Percentiles rank a stretch among this genome's conserved stretches.
Evolutionary conservation across 1,140 invertebrate species (phyloP).

Genomic region (Drosophila trapezifrons): DNA sequence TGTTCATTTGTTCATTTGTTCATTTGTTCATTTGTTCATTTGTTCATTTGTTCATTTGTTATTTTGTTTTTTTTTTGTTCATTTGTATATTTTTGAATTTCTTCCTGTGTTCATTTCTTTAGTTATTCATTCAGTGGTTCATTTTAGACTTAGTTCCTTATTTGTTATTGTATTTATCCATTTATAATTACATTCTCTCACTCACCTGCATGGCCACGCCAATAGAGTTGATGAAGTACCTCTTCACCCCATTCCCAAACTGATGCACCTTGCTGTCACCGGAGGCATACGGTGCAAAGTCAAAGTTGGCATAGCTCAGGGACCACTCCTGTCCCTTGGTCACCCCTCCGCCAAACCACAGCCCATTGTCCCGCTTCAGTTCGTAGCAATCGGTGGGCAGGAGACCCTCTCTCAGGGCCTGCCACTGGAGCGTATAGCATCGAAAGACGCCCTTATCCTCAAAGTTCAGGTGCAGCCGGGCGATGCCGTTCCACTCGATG

Average conservation of each 20-base stretch:
- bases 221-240: conserved; percentile 93
- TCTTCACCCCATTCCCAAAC: conserved; percentile 92
- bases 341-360: conserved; percentile 94
- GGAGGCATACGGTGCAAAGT: conserved; percentile 92
- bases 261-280: conserved; percentile 90
- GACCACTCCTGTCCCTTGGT: conserved; percentile 91
- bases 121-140: not conserved
- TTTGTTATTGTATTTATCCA: no score
- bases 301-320: conserved; percentile 89
- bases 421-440: conserved; percentile 94
- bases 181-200: conserved; percentile 84
- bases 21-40: no score
- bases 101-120: not conserved
- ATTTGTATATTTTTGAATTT: no score
- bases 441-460: conserved; percentile 86
- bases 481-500: conserved; percentile 91
- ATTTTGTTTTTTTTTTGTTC: no score
- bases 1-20: no score
- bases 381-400: conserved; percentile 93
- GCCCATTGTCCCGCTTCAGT: conserved; percentile 87
- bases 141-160: no score
- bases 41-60: no score
- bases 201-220: conserved; percentile 92
- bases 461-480: conserved; percentile 89
- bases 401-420: conserved; percentile 87